phyloP scores from a whole-genome alignment of 2,113 vertebrate species.

The Sorex araneus region DNA sequence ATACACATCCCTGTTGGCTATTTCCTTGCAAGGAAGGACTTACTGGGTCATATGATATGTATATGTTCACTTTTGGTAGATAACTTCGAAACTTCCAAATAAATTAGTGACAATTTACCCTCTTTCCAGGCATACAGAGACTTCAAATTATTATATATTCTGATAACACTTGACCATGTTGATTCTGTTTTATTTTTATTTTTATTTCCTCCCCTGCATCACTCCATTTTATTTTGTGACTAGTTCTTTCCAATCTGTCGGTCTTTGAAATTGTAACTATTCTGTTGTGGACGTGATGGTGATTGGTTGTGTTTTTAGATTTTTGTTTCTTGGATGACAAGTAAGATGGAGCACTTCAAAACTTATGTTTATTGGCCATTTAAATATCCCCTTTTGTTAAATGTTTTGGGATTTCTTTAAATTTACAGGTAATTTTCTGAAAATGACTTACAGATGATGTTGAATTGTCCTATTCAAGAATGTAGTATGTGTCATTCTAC shows the following conservation, averaged over 20 bases:
- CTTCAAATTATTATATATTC: neutral
- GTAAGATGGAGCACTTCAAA: neutral
- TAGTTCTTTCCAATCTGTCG: too few relatives aligned
- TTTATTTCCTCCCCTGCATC: neutral
- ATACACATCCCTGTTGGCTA: neutral
- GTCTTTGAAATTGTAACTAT: neutral
- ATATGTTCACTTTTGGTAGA: constrained; percentile 27
- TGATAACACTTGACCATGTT: constrained; percentile 13
- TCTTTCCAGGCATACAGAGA: neutral
- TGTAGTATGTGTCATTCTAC: too few relatives aligned
- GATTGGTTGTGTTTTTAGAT: constrained; percentile 31
- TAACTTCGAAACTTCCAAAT: neutral
- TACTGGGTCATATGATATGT: neutral
- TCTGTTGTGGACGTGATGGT: neutral
- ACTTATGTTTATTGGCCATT: neutral
- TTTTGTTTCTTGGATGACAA: constrained; percentile 36
- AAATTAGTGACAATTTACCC: neutral
- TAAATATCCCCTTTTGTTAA: constrained; percentile 45
- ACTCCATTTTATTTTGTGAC: too few relatives aligned
- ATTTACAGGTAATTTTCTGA: constrained; percentile 25
- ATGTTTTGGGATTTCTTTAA: constrained; percentile 38
- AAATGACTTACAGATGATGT: neutral
- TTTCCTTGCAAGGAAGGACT: neutral
- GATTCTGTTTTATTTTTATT: neutral
- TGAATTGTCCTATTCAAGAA: constrained; percentile 21